Evolutionary conservation across 1,140 invertebrate species (phyloP), one percentile per base, ranked within the genome.

Genomic region (Drosophila jambulina): DNA sequence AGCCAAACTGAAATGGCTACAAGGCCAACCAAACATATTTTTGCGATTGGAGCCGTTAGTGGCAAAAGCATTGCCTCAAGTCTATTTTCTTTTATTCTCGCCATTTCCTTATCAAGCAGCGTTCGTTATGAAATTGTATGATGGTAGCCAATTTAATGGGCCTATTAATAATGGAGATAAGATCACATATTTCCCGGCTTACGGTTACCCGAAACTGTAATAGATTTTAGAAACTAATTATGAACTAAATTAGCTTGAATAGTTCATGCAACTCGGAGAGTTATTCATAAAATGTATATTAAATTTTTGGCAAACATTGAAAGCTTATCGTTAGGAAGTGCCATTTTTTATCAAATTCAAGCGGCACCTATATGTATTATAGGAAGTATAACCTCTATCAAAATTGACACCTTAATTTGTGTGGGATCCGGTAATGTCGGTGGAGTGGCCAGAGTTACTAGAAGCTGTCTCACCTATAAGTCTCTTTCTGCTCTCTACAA

Each of bases 91-190:
- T 48, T 65, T 65, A 27, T 65, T 34, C 45, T 65, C 27, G 42
- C 62, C 13, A 32, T 29, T 67, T 43, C 29, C 32, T 62, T 68
- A 62, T 68, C 57, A 62, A 25, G 19, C 4, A 25, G 19, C 4
- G 34, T 13, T 51, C 15, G 45, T 62, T 62, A 62, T 62, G 64
- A 68, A 68, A 63, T 68, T 68, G 49, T 36, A n/a, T n/a, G 43
- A 48, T 61, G 32, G 58, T 62, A 46, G 42, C 42, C 29, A 61
- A 43, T 56, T 62, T 62, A 25, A 62, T 62, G 60, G 60, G 32
- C 46, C 60, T 40, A 57, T 57, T 40, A 57, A 62, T 62, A 56
- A 57, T 12, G 23, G 4, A 21, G 48, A 62, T 62, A 62, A 57
- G 32, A 38, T 62, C 49, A 62, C n/a, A 57, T 21, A 13, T 12